Evolutionary conservation across 2,113 vertebrate genomes (phyloP).

Genomic region (Lates calcarifer): DNA sequence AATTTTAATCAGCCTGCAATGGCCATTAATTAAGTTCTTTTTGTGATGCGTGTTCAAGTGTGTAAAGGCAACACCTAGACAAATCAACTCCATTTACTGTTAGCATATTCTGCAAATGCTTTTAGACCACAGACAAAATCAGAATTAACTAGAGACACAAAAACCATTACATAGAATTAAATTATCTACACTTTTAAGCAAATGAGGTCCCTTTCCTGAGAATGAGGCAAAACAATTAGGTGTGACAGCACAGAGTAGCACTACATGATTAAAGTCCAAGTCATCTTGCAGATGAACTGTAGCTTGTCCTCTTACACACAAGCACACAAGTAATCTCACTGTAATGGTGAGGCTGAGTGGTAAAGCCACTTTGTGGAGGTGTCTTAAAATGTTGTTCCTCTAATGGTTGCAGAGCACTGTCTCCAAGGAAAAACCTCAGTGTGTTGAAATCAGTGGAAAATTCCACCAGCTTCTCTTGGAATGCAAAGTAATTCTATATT

Average conservation of each 20-base stretch:
- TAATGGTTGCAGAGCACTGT: not conserved
- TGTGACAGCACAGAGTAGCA: not conserved
- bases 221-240: not conserved
- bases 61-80: conserved; percentile 18
- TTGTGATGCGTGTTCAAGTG: conserved; percentile 31
- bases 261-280: not conserved
- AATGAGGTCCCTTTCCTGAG: not conserved
- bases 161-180: not conserved
- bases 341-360: not conserved
- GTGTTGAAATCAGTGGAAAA: conserved; percentile 3
- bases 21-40: conserved; percentile 51
- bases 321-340: not conserved
- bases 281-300: not conserved
- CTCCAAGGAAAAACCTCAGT: not conserved
- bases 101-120: conserved; percentile 9
- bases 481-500: conserved; percentile 3
- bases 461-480: not conserved
- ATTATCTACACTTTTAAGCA: not conserved
- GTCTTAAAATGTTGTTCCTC: not conserved
- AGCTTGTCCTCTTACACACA: not conserved
- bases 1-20: conserved; percentile 63
- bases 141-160: conserved; percentile 1
- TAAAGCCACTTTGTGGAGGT: not conserved
- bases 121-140: not conserved
- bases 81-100: conserved; percentile 37